Percentiles rank a stretch among this genome's conserved stretches.
These are phyloP conservation scores for Paedocypris sp. DNA, from an alignment of 2,113 vertebrate genomes.

Conservation along the genomic window DNA sequence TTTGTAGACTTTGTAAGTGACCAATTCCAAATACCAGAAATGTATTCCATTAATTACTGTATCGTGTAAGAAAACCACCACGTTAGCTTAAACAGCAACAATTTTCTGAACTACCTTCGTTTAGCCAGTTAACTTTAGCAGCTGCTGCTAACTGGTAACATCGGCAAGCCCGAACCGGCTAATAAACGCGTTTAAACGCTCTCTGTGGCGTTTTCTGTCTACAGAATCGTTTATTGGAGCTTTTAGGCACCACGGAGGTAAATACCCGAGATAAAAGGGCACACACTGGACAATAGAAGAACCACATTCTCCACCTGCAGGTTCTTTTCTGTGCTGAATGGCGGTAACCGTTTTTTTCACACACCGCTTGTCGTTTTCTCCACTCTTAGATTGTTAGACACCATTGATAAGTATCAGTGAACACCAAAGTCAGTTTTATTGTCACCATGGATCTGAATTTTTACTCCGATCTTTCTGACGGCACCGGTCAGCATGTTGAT, in stretches of 20 bases:
- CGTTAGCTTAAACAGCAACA: neutral
- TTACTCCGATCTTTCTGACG: conserved; percentile 64
- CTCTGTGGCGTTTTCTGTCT: neutral
- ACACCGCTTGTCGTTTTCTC: neutral
- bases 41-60: neutral
- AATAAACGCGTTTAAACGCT: neutral
- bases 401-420: neutral
- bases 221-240: neutral
- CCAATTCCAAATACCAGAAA: neutral
- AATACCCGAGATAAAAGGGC: neutral
- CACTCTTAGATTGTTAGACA: neutral
- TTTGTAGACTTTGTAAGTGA: neutral
- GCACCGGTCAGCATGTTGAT: conserved; percentile 52
- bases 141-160: neutral
- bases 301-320: neutral
- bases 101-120: neutral
- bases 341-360: neutral
- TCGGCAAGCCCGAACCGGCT: neutral
- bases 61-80: neutral
- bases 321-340: neutral
- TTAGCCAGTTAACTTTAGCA: neutral
- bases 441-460: conserved; percentile 65
- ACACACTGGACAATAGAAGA: neutral
- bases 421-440: neutral
- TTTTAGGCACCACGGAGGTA: neutral